Evolutionary conservation across 2,113 vertebrate genomes (phyloP), one percentile per base, ranked within the genome.

Genomic region (Indicator maculatus): DNA sequence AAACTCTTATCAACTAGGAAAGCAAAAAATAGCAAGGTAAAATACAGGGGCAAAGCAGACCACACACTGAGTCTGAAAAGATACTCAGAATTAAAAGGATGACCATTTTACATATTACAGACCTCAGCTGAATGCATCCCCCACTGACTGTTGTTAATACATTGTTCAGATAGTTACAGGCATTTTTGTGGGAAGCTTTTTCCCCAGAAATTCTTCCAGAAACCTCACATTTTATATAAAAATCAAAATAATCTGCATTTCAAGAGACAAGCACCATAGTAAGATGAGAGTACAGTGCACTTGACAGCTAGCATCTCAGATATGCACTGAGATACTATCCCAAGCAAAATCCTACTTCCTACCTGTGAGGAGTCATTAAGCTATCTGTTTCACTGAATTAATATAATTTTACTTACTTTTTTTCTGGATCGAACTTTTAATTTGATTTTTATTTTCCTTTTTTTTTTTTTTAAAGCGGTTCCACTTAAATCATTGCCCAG

Each of bases 1-100:
- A 93, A 90, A 92, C 21, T 75, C 80, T 93, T 90, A 93, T 89
- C 89, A 89, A 61, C 41, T 59, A 82, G 24, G 16, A 90, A 82
- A 90, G 80, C 9, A 67, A 83, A 71, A 83, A 75, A 75, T 2
- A 33, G n/a, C 39, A 65, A 92, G 47, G 59, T 82, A 86, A 86
- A 84, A 75, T 3, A 72, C 11, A 85, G 50, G 45, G 52, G n/a
- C 63, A 82, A 92, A 90, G 56, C 24, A 92, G 91, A 91, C 81
- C 93, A 92, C 91, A 89, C 82, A 83, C 3, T 16, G 38, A 87
- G 67, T 52, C 67, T 76, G 59, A 72, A 78, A 63, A 89, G 58
- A 76, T 55, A 93, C 2, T 84, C 50, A 79, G 60, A 86, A 90
- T 75, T 71, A 65, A 61, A 84, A 84, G 23, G 15, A 65, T 66